phyloP scores from a whole-genome alignment of 1,140 invertebrate species.

The Cydia splendana region DNA sequence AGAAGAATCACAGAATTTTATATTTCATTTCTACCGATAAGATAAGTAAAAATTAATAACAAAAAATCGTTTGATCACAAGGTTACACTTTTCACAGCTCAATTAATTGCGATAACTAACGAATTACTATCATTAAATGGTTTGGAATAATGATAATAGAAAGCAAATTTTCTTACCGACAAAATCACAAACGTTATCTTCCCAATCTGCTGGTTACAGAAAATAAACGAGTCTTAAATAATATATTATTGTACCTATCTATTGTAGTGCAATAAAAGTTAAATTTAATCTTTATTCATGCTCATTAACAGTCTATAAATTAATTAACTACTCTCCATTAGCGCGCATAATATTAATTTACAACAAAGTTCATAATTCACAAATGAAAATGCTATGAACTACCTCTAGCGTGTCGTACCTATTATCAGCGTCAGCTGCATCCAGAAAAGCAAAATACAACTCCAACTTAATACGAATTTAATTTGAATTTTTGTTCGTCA shows the following conservation, averaged over 20 bases:
- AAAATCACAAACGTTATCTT: too few species aligned
- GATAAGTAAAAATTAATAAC: too few species aligned
- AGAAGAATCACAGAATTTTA: too few species aligned
- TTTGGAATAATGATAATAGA: too few species aligned
- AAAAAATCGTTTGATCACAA: too few species aligned
- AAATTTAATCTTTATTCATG: neutral
- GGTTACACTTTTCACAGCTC: too few species aligned
- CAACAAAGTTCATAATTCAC: neutral
- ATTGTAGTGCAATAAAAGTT: neutral
- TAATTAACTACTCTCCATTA: conserved; percentile 2
- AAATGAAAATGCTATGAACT: conserved; percentile 9
- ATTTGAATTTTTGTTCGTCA: neutral
- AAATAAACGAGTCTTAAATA: neutral
- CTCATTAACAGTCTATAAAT: conserved; percentile 10
- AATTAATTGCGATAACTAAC: too few species aligned
- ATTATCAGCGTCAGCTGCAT: neutral
- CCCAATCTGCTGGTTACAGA: neutral
- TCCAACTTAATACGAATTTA: neutral
- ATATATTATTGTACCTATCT: neutral
- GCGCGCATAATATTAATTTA: neutral
- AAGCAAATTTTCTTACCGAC: too few species aligned
- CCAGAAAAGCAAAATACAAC: neutral
- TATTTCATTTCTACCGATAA: too few species aligned
- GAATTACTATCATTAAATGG: too few species aligned
- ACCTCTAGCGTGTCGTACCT: neutral